Evolutionary conservation across 2,113 vertebrate genomes (phyloP).

Genomic region (Phasianus colchicus): DNA sequence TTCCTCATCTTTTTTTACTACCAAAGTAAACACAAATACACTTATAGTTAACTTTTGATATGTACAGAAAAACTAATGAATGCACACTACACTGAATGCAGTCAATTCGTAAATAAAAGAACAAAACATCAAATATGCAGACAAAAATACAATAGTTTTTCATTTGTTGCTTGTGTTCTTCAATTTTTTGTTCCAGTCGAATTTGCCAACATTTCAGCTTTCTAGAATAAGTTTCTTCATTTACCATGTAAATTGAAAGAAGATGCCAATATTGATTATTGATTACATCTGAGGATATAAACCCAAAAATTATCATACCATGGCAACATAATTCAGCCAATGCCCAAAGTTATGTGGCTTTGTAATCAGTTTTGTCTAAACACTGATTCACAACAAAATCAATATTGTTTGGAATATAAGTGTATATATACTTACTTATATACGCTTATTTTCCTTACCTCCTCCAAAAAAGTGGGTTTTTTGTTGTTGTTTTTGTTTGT

Average conservation of each 20-base stretch:
- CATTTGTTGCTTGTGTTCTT: not conserved
- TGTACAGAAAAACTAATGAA: not conserved
- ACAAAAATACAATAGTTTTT: not conserved
- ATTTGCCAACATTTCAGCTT: not conserved
- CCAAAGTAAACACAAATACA: conserved; percentile 32
- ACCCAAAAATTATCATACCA: not conserved
- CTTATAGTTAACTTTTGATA: not conserved
- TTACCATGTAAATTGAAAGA: not conserved
- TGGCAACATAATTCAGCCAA: not conserved
- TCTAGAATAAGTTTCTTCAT: not conserved
- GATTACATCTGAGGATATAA: not conserved
- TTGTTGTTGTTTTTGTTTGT: too few relatives aligned
- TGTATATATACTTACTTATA: not conserved
- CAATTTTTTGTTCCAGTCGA: not conserved
- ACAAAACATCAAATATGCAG: not conserved
- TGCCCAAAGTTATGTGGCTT: not conserved
- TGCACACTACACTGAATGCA: not conserved
- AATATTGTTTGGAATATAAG: not conserved
- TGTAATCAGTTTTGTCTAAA: not conserved
- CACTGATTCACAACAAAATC: not conserved
- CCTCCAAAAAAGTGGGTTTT: not conserved
- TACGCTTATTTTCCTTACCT: not conserved
- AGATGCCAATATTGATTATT: not conserved
- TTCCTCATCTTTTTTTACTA: conserved; percentile 89
- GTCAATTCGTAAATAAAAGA: not conserved